A percentile compares a stretch with the other conserved stretches of the same genome.
phyloP scores from a whole-genome alignment of 2,797 vertebrate species.

The Hapalemur alaotrensis region DNA sequence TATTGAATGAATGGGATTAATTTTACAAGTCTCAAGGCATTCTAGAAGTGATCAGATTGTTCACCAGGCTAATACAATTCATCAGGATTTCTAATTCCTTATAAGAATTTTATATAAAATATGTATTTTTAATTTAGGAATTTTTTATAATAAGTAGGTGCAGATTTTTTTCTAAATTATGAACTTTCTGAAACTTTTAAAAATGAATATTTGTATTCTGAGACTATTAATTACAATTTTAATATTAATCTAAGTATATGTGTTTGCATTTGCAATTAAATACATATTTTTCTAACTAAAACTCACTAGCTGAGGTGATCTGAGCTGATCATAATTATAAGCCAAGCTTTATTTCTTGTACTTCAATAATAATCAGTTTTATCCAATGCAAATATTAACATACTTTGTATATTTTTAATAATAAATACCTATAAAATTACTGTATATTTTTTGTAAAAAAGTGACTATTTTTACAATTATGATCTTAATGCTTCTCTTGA shows the following conservation, averaged over 20 bases:
- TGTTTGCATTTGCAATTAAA: not conserved
- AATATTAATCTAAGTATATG: not conserved
- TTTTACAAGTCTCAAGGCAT: not conserved
- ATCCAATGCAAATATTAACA: not conserved
- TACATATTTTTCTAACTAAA: conserved; percentile 15
- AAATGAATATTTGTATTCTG: not conserved
- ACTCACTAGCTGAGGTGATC: not conserved
- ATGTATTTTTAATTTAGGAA: not conserved
- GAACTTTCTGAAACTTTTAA: not conserved
- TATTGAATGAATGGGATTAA: not conserved
- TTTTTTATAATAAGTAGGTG: not conserved
- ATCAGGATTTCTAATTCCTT: not conserved
- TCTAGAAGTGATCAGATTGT: not conserved
- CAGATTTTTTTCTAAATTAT: not conserved
- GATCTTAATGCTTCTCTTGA: not conserved
- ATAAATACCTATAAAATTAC: not conserved
- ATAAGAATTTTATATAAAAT: not conserved
- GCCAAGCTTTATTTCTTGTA: not conserved
- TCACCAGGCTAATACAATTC: not conserved
- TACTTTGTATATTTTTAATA: not conserved
- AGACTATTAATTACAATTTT: not conserved
- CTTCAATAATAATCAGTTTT: not conserved
- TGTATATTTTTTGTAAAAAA: not conserved
- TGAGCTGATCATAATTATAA: not conserved
- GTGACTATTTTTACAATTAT: not conserved